Conservation (phyloP, 2,113 vertebrate genomes). For the Argyrosomus japonicus region DNA sequence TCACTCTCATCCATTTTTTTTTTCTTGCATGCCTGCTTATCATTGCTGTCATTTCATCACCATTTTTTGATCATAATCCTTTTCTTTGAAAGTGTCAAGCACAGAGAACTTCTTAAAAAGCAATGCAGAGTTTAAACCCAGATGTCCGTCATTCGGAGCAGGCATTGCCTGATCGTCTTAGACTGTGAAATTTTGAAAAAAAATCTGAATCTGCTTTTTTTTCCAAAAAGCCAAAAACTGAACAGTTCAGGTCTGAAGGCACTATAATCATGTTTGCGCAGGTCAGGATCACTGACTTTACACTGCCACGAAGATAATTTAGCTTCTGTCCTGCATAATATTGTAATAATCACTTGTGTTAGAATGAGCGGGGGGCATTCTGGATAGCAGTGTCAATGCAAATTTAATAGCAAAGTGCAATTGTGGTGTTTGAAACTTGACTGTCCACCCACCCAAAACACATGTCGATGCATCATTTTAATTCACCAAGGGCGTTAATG, state of each 20-base stretch:
- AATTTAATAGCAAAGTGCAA: slow-evolving; percentile 24
- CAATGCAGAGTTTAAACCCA: background rate
- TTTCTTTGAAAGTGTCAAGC: background rate
- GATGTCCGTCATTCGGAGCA: background rate
- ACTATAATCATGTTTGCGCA: slow-evolving; percentile 7
- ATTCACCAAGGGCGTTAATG: background rate
- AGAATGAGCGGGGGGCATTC: background rate
- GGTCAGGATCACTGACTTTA: background rate
- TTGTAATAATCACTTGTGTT: background rate
- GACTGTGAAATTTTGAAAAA: background rate
- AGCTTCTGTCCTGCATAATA: background rate
- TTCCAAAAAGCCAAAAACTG: background rate
- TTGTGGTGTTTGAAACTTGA: slow-evolving; percentile 6
- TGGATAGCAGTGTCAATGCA: background rate
- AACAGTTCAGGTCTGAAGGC: background rate
- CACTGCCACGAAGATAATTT: background rate
- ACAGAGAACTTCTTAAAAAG: background rate
- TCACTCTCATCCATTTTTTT: slow-evolving; percentile 55
- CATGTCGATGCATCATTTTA: background rate
- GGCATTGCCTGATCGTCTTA: no score
- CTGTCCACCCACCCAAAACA: slow-evolving; percentile 1
- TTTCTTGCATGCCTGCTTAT: slow-evolving; percentile 25
- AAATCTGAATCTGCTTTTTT: background rate
- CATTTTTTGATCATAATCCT: background rate
- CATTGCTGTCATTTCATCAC: slow-evolving; percentile 24